phyloP scores from a whole-genome alignment of 2,888 invertebrate species.

The Hylaea fasciaria region DNA sequence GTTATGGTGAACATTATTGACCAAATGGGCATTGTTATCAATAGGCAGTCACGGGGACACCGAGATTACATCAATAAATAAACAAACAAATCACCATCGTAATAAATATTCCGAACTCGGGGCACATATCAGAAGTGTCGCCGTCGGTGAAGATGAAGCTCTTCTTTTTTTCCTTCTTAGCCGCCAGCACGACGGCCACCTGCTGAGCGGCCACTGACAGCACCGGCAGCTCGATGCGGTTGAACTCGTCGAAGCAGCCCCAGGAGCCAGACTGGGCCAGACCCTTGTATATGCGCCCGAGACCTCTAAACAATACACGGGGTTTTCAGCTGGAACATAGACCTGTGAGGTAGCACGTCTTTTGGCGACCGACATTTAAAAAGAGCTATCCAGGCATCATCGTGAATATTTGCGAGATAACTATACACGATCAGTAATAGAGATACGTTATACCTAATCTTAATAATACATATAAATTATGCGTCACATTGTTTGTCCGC shows the following conservation, averaged over 20 bases:
- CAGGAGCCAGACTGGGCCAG: slow-evolving; percentile 98
- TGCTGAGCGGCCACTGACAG: slow-evolving; percentile 96
- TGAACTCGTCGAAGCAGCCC: slow-evolving; percentile 99
- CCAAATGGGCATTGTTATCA: too few relatives aligned
- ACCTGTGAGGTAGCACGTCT: too few relatives aligned
- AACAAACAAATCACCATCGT: slow-evolving; percentile 90
- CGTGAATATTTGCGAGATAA: too few relatives aligned
- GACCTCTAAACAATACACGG: slow-evolving; percentile 85
- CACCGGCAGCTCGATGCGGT: slow-evolving; percentile 97
- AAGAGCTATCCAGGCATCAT: too few relatives aligned
- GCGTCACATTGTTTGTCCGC: too few relatives aligned
- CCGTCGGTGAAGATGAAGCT: slow-evolving; percentile 97
- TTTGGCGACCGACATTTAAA: too few relatives aligned
- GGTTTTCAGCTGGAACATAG: background rate
- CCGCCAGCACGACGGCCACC: slow-evolving; percentile 95
- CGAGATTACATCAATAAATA: too few relatives aligned
- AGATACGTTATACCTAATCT: too few relatives aligned
- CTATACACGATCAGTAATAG: too few relatives aligned
- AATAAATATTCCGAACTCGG: slow-evolving; percentile 98
- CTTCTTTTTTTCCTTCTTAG: slow-evolving; percentile 97
- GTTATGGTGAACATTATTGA: too few relatives aligned
- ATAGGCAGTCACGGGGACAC: too few relatives aligned
- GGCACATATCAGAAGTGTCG: slow-evolving; percentile 95
- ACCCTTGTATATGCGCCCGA: slow-evolving; percentile 98
- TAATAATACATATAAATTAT: too few relatives aligned